Evolutionary conservation across 2,888 invertebrate species (phyloP).

Genomic region (Nephrotoma guestfalica): DNA sequence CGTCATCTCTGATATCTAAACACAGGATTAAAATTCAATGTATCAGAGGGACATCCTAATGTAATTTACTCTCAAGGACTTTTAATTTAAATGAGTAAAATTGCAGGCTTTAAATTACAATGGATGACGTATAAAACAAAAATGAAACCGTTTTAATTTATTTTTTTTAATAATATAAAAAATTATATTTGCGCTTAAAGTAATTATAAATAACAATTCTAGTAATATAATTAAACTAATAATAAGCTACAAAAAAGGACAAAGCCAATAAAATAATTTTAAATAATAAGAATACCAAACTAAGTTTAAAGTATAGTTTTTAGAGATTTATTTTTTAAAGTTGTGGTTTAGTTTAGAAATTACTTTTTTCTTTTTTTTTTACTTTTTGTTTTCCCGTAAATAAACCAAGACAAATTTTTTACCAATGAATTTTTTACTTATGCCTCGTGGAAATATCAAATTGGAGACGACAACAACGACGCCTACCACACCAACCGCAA

Average conservation of each 20-base stretch:
- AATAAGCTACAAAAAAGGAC: not conserved
- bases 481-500: not conserved
- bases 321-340: not conserved
- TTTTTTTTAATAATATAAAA: not conserved
- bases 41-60: not conserved
- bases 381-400: not conserved
- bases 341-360: not conserved
- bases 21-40: not conserved
- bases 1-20: not conserved
- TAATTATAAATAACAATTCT: not conserved
- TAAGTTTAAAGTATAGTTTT: not conserved
- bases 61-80: not conserved
- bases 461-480: not conserved
- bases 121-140: conserved; percentile 4
- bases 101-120: not conserved
- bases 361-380: not conserved
- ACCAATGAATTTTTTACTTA: conserved; percentile 1
- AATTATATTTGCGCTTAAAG: not conserved
- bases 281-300: not conserved
- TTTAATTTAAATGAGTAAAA: not conserved
- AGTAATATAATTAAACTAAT: not conserved
- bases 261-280: not conserved
- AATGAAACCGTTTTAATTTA: not conserved
- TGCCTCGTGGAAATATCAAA: conserved; percentile 1
- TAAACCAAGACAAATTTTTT: not conserved